Conservation (phyloP, 2,888 invertebrate genomes). For the Tipula unca region DNA sequence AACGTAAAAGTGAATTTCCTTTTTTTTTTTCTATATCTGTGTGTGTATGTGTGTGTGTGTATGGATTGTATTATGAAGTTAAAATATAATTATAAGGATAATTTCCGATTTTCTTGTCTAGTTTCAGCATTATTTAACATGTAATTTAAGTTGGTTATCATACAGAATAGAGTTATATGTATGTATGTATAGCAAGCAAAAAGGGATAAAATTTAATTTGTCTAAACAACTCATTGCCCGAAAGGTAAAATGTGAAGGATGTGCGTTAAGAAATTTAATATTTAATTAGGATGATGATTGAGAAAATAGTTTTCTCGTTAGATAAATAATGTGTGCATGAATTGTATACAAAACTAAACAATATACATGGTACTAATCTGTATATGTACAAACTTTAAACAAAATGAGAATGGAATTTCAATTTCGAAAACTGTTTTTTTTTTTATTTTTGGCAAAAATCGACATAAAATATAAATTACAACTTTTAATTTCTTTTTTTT, state of each 20-base stretch:
- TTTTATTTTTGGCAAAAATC: not conserved
- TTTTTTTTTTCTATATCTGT: too few relatives aligned
- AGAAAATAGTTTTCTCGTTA: not conserved
- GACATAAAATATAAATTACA: conserved; percentile 14
- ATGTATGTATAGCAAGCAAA: not conserved
- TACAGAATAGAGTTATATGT: not conserved
- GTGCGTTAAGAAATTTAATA: not conserved
- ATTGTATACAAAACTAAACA: not conserved
- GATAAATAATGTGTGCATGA: not conserved
- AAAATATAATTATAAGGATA: not conserved
- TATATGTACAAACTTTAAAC: not conserved
- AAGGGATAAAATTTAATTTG: not conserved
- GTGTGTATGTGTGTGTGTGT: too few relatives aligned
- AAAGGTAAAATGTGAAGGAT: not conserved
- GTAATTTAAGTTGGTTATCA: not conserved
- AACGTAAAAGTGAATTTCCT: not conserved
- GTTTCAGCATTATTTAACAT: not conserved
- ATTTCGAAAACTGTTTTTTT: too few relatives aligned
- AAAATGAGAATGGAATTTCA: not conserved
- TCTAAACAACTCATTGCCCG: not conserved
- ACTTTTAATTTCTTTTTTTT: not conserved
- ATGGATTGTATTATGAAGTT: not conserved
- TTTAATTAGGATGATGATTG: not conserved
- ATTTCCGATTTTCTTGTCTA: not conserved
- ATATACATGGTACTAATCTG: too few relatives aligned